Conservation (phyloP, 2,797 vertebrate species). For the Onychomys leucogaster region DNA sequence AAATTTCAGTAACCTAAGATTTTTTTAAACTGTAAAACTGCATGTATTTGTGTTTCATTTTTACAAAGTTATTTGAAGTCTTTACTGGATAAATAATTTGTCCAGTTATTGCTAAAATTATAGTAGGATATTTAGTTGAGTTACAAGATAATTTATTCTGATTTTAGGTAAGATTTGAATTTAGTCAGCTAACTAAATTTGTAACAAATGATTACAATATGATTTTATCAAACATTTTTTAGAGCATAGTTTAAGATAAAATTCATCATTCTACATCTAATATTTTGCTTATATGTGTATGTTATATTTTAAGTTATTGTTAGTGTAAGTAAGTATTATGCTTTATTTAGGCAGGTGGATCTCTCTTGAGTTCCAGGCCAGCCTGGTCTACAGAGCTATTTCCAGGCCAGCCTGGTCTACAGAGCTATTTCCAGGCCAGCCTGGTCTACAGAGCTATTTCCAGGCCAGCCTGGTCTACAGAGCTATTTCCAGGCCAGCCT, state of each 20-base stretch:
- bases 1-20: not conserved
- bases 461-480: not conserved
- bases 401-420: not conserved
- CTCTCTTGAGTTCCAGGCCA: not conserved
- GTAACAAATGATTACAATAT: constrained; percentile 55
- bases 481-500: not conserved
- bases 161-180: constrained; percentile 54
- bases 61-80: constrained; percentile 27
- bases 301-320: constrained; percentile 52
- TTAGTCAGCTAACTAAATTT: constrained; percentile 53
- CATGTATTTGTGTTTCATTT: constrained; percentile 35
- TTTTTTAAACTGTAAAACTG: constrained; percentile 44
- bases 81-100: not conserved
- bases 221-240: constrained; percentile 47
- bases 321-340: not conserved
- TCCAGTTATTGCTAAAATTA: constrained; percentile 47
- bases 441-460: not conserved
- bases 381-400: not conserved
- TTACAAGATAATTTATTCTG: constrained; percentile 46
- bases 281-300: constrained; percentile 52
- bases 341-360: constrained; percentile 1
- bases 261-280: constrained; percentile 56
- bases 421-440: not conserved
- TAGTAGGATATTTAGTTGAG: constrained; percentile 48
- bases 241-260: constrained; percentile 21